Percentiles rank a stretch among this genome's conserved stretches.
These are phyloP conservation scores for Cepaea nemoralis DNA, from an alignment of 1,140 invertebrate species.

Conservation along the genomic window DNA sequence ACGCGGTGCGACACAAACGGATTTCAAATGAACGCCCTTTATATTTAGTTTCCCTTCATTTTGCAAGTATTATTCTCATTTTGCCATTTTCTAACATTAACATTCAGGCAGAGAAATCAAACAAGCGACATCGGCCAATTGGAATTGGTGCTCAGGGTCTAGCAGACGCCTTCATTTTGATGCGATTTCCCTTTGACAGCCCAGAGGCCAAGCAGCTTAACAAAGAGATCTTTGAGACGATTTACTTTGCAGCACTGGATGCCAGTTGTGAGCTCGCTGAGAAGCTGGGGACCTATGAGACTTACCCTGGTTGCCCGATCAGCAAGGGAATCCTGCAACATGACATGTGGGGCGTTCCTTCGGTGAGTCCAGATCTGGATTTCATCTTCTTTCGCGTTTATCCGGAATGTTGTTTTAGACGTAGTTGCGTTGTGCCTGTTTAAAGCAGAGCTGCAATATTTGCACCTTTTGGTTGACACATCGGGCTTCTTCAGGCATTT, in stretches of 20 bases:
- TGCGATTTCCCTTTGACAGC: slow-evolving; percentile 88
- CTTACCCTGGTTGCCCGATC: slow-evolving; percentile 90
- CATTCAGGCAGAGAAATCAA: slow-evolving; percentile 81
- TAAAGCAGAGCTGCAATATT: no score
- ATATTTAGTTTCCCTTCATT: no score
- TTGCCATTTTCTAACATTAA: no score
- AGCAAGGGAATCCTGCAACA: slow-evolving; percentile 97
- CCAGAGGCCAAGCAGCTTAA: slow-evolving; percentile 89
- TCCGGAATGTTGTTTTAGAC: no score
- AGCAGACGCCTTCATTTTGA: slow-evolving; percentile 95
- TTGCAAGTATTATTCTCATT: no score
- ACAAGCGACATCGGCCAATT: slow-evolving; percentile 93
- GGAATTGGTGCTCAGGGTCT: slow-evolving; percentile 96
- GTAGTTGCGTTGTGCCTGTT: no score
- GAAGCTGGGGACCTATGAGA: slow-evolving; percentile 88
- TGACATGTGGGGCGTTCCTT: slow-evolving; percentile 96
- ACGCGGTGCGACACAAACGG: no score
- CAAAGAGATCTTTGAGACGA: slow-evolving; percentile 97
- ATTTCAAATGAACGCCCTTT: no score
- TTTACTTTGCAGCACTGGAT: slow-evolving; percentile 96
- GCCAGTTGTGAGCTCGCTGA: slow-evolving; percentile 95
- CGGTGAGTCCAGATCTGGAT: slow-evolving; percentile 68
- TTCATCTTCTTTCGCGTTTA: no score
- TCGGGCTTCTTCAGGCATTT: no score
- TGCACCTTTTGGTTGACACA: no score